Evolutionary conservation across 2,113 vertebrate genomes (phyloP), one percentile per base, ranked within the genome.

Genomic region (Uropsilus gracilis): DNA sequence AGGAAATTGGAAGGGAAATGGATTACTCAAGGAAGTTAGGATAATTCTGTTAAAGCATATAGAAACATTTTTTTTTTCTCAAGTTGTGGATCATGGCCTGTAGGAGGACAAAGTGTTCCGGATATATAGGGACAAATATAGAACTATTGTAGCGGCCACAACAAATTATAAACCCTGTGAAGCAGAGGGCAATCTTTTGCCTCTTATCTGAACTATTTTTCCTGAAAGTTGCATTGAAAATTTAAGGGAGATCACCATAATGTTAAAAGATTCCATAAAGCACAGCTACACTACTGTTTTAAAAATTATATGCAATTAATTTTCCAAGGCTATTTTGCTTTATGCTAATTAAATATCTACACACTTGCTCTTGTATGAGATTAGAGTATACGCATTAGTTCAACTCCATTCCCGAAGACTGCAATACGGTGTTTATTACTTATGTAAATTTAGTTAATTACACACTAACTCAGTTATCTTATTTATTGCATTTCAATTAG

Each of bases 381-480:
- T 95, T 66, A 30, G 28, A 90, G 97, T 96, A 95, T 94, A 96
- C 97, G 87, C 92, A 88, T 84, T 95, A 93, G 83, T 97, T 97
- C 93, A 93, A 88, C 66, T 88, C 87, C 89, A 97, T 97, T 94
- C 96, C 73, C 69, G 89, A 97, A 96, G 84, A 94, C 81, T 94
- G 90, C 78, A 96, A 96, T 98, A 97, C 17, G 26, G 59, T 98
- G 97, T 98, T 98, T 98, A 98, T 98, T 98, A 98, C 97, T 98
- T 98, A 97, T 81, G 92, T 98, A 98, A 98, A 98, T 98, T 96
- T 91, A 59, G 91, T 94, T 98, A 98, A 98, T 98, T 98, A 98
- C 96, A 98, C 46, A 86, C 95, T 96, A 98, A 97, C 97, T 98
- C 94, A 81, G 97, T 98, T 98, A 98, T 98, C 98, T 98, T 97